phyloP scores from a whole-genome alignment of 92 coral and sea anemone genomes.

The Ricordea florida region DNA sequence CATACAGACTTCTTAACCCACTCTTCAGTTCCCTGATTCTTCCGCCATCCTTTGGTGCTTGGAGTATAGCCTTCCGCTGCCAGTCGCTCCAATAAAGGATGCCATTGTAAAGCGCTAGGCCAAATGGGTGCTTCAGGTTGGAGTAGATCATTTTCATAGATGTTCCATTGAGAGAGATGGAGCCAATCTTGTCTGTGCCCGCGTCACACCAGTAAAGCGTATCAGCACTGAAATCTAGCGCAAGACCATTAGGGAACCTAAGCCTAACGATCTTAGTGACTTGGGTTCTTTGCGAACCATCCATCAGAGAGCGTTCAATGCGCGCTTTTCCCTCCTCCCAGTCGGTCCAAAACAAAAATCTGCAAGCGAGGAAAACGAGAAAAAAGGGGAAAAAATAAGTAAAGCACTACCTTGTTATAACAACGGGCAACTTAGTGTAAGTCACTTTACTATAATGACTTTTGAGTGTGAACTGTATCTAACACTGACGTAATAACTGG shows the following conservation, averaged over 20 bases:
- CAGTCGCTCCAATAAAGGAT: slow-evolving; percentile 87
- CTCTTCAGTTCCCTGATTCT: slow-evolving; percentile 21
- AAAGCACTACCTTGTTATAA: background rate
- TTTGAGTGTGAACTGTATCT: too few species aligned
- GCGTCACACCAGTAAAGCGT: slow-evolving; percentile 91
- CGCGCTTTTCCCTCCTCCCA: slow-evolving; percentile 71
- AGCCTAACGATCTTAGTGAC: slow-evolving; percentile 31
- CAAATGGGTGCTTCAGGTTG: slow-evolving; percentile 60
- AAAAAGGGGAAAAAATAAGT: background rate
- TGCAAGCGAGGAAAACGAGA: background rate
- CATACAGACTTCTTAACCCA: slow-evolving; percentile 43
- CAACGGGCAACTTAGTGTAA: too few species aligned
- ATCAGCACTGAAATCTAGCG: slow-evolving; percentile 70
- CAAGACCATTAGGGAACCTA: slow-evolving; percentile 74
- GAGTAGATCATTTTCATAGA: background rate
- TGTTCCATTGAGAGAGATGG: slow-evolving; percentile 65
- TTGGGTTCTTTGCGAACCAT: slow-evolving; percentile 71
- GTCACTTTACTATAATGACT: too few species aligned
- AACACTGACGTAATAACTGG: too few species aligned
- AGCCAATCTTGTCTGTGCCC: slow-evolving; percentile 54
- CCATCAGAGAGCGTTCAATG: slow-evolving; percentile 72
- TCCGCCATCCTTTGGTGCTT: slow-evolving; percentile 40
- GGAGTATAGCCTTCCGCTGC: slow-evolving; percentile 44
- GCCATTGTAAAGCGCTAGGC: slow-evolving; percentile 46
- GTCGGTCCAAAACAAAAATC: slow-evolving; percentile 90